Base-by-base conservation (phyloP, 2,888 invertebrate genomes). In the Rhimphoctona megacephalus region DNA sequence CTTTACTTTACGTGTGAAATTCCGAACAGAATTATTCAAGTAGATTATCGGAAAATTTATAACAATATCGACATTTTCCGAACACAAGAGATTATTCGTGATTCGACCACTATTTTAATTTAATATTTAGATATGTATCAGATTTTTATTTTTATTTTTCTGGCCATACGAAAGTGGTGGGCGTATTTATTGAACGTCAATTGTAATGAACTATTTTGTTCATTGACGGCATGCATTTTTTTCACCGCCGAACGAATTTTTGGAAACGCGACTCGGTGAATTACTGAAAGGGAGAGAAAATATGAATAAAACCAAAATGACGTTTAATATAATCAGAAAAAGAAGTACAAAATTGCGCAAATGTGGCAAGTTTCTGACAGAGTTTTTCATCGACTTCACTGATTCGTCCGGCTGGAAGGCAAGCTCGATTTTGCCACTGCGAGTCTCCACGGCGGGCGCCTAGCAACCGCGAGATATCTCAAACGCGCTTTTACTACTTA, bases 391-490 rank as follows among this genome's bases (percentile, higher is more conserved):
- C 52, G 64, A 30, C 39, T 54, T 39, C 14, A 36, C 39, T 43
- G 54, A 43, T 39, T 78, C 39, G 52, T 19, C 46, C 14, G 9
- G 43, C 67, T 69, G 78, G 78, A 78, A 64, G n/a, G 54, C 0
- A n/a, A 57, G 73, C 74, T 19, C 43, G 39, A 57, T 43, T 36
- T 39, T 33, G 17, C 61, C 6, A 33, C 72, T 9, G 30, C 22
- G 30, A 17, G 61, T 61, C 61, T 61, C 7, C 0, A 61, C 30
- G 14, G 61, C n/a, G 43, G 9, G 64, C n/a, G 49, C 81, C 57
- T 81, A 81, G 81, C 81, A 81, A 81, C 81, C 74, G 73, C 49
- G 25, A 49, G 66, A 52, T 25, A 52, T 81, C 81, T 73, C 25
- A 11, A 66, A 78, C 69, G 57, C 69, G 36, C 64, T 33, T 67